These are phyloP conservation scores for Tetramorium parvispinum DNA, from an alignment of 1,140 invertebrate species.

Conservation along the genomic window DNA sequence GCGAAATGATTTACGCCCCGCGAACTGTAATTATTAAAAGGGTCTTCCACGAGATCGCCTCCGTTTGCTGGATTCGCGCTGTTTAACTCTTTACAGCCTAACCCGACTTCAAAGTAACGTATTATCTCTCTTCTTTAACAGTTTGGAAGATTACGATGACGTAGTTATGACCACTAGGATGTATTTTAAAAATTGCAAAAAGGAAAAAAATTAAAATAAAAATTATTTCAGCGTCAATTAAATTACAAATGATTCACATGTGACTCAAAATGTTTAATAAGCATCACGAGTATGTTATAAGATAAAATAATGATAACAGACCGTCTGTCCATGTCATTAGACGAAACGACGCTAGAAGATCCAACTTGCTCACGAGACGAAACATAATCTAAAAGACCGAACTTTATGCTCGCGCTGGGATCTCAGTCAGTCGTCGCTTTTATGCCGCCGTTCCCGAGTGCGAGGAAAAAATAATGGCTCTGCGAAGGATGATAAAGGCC, in stretches of 20 bases:
- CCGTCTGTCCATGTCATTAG: not conserved
- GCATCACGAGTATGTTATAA: not conserved
- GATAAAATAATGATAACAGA: not conserved
- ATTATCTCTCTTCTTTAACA: not conserved
- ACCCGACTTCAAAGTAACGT: slow-evolving; percentile 13
- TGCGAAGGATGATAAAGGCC: slow-evolving; percentile 40
- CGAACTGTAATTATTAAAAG: slow-evolving; percentile 76
- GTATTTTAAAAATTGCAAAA: not conserved
- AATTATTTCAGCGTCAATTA: not conserved
- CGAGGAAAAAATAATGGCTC: slow-evolving; percentile 26
- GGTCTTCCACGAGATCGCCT: slow-evolving; percentile 74
- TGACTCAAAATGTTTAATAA: slow-evolving; percentile 1
- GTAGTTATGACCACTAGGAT: not conserved
- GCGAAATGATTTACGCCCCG: slow-evolving; percentile 77
- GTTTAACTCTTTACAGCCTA: slow-evolving; percentile 37
- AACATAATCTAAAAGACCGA: slow-evolving; percentile 42
- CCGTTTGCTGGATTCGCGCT: slow-evolving; percentile 40
- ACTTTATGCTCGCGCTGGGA: slow-evolving; percentile 43
- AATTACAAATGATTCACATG: not conserved
- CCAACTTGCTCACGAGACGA: not conserved
- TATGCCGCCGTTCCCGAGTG: slow-evolving; percentile 3
- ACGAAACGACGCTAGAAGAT: not conserved
- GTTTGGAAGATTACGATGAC: not conserved
- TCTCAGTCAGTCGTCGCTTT: slow-evolving; percentile 41
- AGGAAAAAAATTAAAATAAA: not conserved